A percentile compares a stretch with the other conserved stretches of the same genome.
phyloP scores from a whole-genome alignment of 2,888 invertebrate genomes.

The Campoletis raptor region DNA sequence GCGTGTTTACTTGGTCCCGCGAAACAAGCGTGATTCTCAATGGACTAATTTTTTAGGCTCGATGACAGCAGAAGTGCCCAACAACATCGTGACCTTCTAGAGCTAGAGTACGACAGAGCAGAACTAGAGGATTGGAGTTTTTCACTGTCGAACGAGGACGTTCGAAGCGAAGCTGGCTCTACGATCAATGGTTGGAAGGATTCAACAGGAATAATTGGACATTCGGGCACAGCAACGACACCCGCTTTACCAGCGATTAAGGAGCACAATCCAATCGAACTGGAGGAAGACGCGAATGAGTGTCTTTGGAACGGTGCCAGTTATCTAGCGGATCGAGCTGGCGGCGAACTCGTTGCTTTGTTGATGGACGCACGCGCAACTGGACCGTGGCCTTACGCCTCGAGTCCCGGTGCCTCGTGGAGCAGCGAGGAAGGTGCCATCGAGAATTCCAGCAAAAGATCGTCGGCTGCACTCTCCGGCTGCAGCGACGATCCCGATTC shows the following conservation, averaged over 20 bases:
- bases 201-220: slow-evolving; percentile 65
- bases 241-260: slow-evolving; percentile 91
- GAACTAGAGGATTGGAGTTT: slow-evolving; percentile 93
- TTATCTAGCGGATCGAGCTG: slow-evolving; percentile 89
- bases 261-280: slow-evolving; percentile 89
- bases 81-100: slow-evolving; percentile 89
- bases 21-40: background rate
- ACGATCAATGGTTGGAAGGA: slow-evolving; percentile 61
- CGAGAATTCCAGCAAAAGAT: slow-evolving; percentile 89
- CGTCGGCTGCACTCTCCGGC: slow-evolving; percentile 89
- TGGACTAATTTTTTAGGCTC: slow-evolving; percentile 83
- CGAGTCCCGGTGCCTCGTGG: slow-evolving; percentile 86
- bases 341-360: slow-evolving; percentile 87
- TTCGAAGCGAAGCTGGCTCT: slow-evolving; percentile 84
- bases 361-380: slow-evolving; percentile 86
- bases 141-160: slow-evolving; percentile 90
- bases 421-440: slow-evolving; percentile 85
- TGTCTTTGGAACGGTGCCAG: slow-evolving; percentile 92
- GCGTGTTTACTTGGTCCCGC: too few relatives aligned
- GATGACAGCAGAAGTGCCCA: slow-evolving; percentile 91
- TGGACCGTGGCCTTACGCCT: slow-evolving; percentile 89
- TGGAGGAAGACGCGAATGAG: slow-evolving; percentile 91
- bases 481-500: slow-evolving; percentile 89
- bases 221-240: slow-evolving; percentile 80
- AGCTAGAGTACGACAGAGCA: slow-evolving; percentile 91